Conservation (phyloP, 2,888 invertebrate genomes). For the Hyalella azteca region DNA sequence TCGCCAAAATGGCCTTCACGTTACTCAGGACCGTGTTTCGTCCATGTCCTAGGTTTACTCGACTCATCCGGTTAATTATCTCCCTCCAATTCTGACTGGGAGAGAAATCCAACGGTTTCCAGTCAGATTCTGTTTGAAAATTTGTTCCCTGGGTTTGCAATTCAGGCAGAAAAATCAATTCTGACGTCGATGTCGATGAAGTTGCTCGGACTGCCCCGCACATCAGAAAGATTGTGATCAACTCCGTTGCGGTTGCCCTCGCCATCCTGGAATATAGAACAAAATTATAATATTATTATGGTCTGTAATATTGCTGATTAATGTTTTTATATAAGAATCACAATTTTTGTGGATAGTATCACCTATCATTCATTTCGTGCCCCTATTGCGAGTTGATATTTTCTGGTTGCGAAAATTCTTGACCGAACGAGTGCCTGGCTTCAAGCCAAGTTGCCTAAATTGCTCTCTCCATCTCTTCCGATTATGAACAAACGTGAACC, state of each 20-base stretch:
- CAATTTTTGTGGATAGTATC: too few species aligned
- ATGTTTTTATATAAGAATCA: too few species aligned
- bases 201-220: neutral
- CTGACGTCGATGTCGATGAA: neutral
- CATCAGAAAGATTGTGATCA: neutral
- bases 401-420: too few species aligned
- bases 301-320: too few species aligned
- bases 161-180: neutral
- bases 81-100: neutral
- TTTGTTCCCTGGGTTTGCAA: neutral
- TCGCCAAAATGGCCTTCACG: neutral
- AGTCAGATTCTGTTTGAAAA: neutral
- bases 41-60: neutral
- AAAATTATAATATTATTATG: neutral
- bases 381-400: too few species aligned
- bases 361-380: too few species aligned
- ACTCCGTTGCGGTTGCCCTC: neutral
- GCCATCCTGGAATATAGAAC: slow-evolving; percentile 6
- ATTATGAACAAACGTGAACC: too few species aligned
- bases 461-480: too few species aligned
- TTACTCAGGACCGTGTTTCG: slow-evolving; percentile 7
- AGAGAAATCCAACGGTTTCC: neutral
- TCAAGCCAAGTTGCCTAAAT: too few species aligned
- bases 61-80: neutral
- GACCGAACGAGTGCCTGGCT: too few species aligned